Evolutionary conservation across 37 sponge, comb jelly and placozoan species (phyloP).

Genomic region (Diacarnus erythraeanus): DNA sequence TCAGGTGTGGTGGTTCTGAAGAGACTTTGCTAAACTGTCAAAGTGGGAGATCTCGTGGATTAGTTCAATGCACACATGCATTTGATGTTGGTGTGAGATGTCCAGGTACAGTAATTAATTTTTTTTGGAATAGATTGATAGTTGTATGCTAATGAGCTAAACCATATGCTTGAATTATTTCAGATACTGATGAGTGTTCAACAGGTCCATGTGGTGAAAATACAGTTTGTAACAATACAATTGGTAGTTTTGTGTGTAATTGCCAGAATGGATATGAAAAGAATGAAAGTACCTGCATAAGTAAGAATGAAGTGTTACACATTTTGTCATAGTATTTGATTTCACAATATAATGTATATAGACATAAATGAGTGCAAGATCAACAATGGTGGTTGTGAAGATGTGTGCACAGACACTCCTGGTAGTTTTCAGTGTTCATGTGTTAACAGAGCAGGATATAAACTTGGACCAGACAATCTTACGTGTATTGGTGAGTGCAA

Average conservation of each 20-base stretch:
- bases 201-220: conserved; percentile 16
- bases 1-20: conserved; percentile 18
- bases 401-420: neutral
- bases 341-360: neutral
- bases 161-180: neutral
- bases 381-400: conserved; percentile 5
- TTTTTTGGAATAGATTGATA: neutral
- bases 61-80: conserved; percentile 15
- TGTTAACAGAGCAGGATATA: neutral
- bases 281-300: neutral
- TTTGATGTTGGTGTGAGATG: conserved; percentile 38
- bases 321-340: no score
- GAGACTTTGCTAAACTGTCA: neutral
- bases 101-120: conserved; percentile 22
- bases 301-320: no score
- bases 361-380: conserved; percentile 10
- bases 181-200: conserved; percentile 29
- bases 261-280: conserved; percentile 8
- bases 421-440: conserved; percentile 51
- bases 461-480: neutral
- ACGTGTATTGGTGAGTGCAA: neutral
- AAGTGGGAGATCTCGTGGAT: neutral
- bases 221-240: conserved; percentile 37
- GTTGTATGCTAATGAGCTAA: no score
- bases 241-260: conserved; percentile 22